Percentiles rank a stretch among this genome's conserved stretches.
These are phyloP conservation scores for Nixonia krombeini DNA, from an alignment of 1,140 invertebrate species.

Conservation along the genomic window DNA sequence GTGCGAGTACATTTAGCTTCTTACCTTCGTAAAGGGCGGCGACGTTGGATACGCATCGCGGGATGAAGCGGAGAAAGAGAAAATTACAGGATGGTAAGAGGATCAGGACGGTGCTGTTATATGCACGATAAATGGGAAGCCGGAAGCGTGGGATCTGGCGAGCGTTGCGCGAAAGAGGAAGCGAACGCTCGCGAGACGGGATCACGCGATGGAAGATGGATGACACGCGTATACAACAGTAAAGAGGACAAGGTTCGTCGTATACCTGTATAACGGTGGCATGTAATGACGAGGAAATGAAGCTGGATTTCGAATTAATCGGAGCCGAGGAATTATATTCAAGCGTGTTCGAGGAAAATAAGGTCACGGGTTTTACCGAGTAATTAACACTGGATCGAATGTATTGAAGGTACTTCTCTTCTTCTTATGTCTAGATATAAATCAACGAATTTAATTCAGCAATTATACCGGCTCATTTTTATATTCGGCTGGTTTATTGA, in stretches of 20 bases:
- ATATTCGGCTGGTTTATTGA: no score
- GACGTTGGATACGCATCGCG: conserved; percentile 17
- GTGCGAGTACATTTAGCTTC: conserved; percentile 13
- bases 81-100: conserved; percentile 30
- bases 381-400: no score
- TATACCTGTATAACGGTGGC: conserved; percentile 41
- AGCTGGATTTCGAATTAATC: conserved; percentile 17
- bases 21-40: conserved; percentile 30
- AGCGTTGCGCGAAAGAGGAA: conserved; percentile 24
- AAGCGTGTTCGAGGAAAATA: conserved; percentile 28
- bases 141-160: conserved; percentile 29
- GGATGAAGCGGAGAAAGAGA: conserved; percentile 25
- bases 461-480: no score
- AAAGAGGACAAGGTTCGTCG: conserved; percentile 35
- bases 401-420: no score
- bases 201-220: conserved; percentile 46
- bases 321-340: conserved; percentile 32
- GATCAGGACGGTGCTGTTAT: conserved; percentile 29
- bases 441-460: no score
- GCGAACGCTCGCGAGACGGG: no score
- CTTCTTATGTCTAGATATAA: no score
- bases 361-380: no score
- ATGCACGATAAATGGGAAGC: conserved; percentile 27
- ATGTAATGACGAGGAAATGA: conserved; percentile 30
- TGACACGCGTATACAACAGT: conserved; percentile 32